phyloP scores from a whole-genome alignment of 2,888 invertebrate species.

The Byasa hedistus region DNA sequence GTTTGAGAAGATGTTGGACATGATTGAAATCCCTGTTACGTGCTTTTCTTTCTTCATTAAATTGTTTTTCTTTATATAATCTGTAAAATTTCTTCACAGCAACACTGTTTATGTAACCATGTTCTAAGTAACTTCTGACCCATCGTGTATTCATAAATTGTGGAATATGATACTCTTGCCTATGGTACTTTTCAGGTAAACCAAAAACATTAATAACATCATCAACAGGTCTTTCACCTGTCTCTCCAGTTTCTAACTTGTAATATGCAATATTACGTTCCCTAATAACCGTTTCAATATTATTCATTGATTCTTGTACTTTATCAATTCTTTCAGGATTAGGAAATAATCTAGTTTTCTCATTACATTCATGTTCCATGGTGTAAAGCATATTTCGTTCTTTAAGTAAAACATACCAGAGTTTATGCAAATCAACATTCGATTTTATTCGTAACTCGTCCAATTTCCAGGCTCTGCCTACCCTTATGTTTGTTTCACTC shows the following conservation, averaged over 20 bases:
- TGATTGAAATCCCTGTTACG: slow-evolving; percentile 83
- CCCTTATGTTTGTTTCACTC: slow-evolving; percentile 86
- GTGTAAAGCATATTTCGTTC: slow-evolving; percentile 98
- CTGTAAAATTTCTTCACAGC: slow-evolving; percentile 80
- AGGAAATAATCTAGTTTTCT: slow-evolving; percentile 85
- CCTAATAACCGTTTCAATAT: slow-evolving; percentile 92
- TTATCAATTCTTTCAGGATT: slow-evolving; percentile 96
- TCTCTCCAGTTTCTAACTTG: slow-evolving; percentile 92
- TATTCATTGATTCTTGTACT: slow-evolving; percentile 96
- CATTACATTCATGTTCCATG: slow-evolving; percentile 92
- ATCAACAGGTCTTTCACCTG: slow-evolving; percentile 86
- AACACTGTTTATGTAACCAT: slow-evolving; percentile 72
- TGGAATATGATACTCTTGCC: slow-evolving; percentile 83
- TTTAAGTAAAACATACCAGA: slow-evolving; percentile 95
- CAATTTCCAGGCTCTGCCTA: slow-evolving; percentile 91
- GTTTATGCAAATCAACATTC: slow-evolving; percentile 96
- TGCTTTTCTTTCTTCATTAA: slow-evolving; percentile 77
- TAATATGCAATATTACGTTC: slow-evolving; percentile 96
- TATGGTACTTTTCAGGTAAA: slow-evolving; percentile 76
- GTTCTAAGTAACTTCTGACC: slow-evolving; percentile 79
- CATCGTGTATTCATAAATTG: slow-evolving; percentile 83
- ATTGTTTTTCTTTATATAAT: slow-evolving; percentile 83
- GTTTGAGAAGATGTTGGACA: slow-evolving; percentile 84
- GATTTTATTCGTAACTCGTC: slow-evolving; percentile 97
- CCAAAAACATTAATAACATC: slow-evolving; percentile 82